Evolutionary conservation across 2,888 invertebrate genomes (phyloP), one percentile per base, ranked within the genome.

Genomic region (Hirtodrosophila cameraria): DNA sequence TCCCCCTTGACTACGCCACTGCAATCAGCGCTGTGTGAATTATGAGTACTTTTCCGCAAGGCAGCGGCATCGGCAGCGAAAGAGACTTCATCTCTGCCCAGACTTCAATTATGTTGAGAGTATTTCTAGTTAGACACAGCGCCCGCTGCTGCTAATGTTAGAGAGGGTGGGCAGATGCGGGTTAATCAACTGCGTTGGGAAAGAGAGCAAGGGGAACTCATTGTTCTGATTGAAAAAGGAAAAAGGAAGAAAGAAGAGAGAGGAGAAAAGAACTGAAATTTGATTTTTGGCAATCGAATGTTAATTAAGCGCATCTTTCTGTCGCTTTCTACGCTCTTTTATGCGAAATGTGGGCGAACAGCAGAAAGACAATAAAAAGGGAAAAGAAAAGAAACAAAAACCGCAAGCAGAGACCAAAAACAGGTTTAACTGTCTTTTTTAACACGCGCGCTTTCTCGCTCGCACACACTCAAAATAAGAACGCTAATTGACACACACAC

Each of bases 401-500:
- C 16, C 16, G 54, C 48, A 45, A 66, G 39, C 43, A n/a, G n/a
- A n/a, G n/a, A n/a, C 52, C 38, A 41, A 60, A 64, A 85, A 78
- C 80, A 69, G 84, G 80, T 80, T 80, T 75, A 53, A 69, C 66
- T 55, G 75, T 78, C 61, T 64, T 52, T n/a, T 67, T 77, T 48
- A 42, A 66, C 12, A 35, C 55, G 58, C 27, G 59, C 62, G 49
- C n/a, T 52, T n/a, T 67, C 74, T 48, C 38, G 60, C 12, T 35
- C 55, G 58, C 27, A 59, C 62, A 46, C 39, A 18, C 49, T 52
- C 50, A 77, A 74, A 54, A 74, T 65, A 75, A 73, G 70, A 73
- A 65, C 83, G 75, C 58, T 80, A 86, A 80, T 80, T 80, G 71
- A 78, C 67, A 74, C 85, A 48, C 74, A 85, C 58, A 81, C 79